phyloP scores from a whole-genome alignment of 2,888 invertebrate genomes.

The Didymodactylos carnosus region DNA sequence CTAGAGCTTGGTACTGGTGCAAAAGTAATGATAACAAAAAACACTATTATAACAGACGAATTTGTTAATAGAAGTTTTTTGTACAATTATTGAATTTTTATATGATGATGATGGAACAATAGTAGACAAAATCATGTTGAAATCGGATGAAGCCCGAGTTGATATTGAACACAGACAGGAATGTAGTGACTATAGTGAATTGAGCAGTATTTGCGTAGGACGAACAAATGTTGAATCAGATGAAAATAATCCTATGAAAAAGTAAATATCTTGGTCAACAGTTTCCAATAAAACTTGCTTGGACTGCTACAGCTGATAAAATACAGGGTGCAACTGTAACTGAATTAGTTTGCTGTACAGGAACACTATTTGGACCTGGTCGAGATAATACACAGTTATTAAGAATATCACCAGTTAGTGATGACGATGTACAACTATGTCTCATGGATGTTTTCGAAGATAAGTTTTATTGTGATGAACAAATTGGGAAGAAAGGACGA shows the following conservation, averaged over 20 bases:
- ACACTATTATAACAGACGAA: neutral
- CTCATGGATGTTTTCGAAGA: slow-evolving; percentile 64
- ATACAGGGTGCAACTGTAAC: slow-evolving; percentile 78
- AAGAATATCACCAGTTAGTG: slow-evolving; percentile 63
- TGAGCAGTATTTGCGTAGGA: neutral
- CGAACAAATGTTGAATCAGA: neutral
- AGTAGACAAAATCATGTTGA: slow-evolving; percentile 43
- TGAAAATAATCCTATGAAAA: slow-evolving; percentile 44
- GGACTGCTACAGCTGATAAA: slow-evolving; percentile 95
- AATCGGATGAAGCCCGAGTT: neutral
- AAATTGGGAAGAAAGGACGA: neutral
- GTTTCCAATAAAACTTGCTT: slow-evolving; percentile 70
- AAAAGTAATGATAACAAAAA: neutral
- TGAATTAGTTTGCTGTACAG: slow-evolving; percentile 77
- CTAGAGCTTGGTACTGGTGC: neutral
- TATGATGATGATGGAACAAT: slow-evolving; percentile 53
- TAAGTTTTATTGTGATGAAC: slow-evolving; percentile 62
- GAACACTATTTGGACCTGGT: slow-evolving; percentile 76
- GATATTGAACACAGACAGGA: neutral
- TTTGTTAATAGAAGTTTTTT: neutral
- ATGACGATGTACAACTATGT: too few relatives aligned
- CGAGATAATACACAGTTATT: slow-evolving; percentile 88
- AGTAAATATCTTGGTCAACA: too few relatives aligned
- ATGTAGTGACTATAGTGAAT: neutral
- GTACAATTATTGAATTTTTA: slow-evolving; percentile 37